Conservation (phyloP, 2,797 vertebrate species). For the Syndactyla subalaris region DNA sequence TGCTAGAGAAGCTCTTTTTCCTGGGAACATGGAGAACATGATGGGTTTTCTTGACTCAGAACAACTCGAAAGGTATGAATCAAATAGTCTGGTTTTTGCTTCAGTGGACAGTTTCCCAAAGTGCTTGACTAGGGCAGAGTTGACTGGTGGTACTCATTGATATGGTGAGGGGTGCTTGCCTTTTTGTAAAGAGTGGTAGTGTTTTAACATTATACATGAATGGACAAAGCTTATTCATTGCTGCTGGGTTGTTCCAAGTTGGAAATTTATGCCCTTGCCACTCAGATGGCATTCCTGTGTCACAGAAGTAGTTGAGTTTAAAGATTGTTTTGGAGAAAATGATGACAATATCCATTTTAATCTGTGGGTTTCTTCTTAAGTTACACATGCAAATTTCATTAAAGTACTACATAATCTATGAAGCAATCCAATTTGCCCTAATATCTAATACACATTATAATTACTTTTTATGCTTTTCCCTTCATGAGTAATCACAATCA, state of each 20-base stretch:
- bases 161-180: background rate
- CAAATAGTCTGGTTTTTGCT: background rate
- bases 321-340: background rate
- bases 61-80: background rate
- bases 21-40: background rate
- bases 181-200: background rate
- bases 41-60: background rate
- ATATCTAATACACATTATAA: conserved; percentile 55
- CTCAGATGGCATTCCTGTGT: background rate
- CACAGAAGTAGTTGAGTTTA: background rate
- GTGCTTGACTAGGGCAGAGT: background rate
- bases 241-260: background rate
- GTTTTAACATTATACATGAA: background rate
- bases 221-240: background rate
- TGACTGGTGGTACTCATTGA: background rate
- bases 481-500: conserved; percentile 61
- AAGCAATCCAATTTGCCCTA: conserved; percentile 51
- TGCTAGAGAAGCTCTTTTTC: background rate
- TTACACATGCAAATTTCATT: conserved; percentile 4
- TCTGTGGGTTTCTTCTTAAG: background rate
- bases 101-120: background rate
- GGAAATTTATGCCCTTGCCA: background rate
- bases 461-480: conserved; percentile 54
- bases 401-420: conserved; percentile 39
- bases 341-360: background rate